Conservation (phyloP, 2,113 vertebrate species). For the Irena cyanogastra region DNA sequence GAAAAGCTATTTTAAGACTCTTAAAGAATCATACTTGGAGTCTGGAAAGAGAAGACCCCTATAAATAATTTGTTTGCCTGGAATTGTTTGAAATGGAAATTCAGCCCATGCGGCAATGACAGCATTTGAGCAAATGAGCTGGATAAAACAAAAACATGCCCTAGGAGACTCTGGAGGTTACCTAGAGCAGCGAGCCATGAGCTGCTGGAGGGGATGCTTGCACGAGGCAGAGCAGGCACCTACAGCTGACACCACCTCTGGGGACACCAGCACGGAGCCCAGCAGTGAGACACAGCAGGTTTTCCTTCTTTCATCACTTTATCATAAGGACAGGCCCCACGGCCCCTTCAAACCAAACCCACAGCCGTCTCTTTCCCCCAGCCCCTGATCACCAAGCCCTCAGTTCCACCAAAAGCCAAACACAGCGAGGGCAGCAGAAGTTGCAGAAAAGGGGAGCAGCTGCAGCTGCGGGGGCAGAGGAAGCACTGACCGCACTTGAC, state of each 20-base stretch:
- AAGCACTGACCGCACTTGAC: background rate
- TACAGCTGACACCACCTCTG: background rate
- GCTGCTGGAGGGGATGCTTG: background rate
- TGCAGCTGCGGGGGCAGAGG: background rate
- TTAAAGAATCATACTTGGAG: background rate
- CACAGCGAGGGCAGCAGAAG: background rate
- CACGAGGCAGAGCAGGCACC: background rate
- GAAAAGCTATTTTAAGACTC: background rate
- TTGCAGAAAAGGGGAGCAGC: background rate
- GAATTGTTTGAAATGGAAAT: slow-evolving; percentile 34
- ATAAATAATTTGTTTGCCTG: background rate
- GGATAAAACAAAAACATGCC: background rate
- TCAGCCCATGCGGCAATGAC: background rate
- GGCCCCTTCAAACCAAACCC: background rate
- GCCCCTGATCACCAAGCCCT: no score
- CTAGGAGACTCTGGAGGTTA: background rate
- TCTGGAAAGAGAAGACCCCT: background rate
- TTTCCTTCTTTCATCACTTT: background rate
- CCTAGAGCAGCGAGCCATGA: background rate
- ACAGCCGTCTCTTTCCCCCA: background rate
- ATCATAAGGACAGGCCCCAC: background rate
- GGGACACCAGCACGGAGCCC: background rate
- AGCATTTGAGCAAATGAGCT: background rate
- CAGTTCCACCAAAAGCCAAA: background rate
- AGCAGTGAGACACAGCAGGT: background rate